Evolutionary conservation across 2,797 vertebrate genomes (phyloP).

Genomic region (Scleropages formosus): DNA sequence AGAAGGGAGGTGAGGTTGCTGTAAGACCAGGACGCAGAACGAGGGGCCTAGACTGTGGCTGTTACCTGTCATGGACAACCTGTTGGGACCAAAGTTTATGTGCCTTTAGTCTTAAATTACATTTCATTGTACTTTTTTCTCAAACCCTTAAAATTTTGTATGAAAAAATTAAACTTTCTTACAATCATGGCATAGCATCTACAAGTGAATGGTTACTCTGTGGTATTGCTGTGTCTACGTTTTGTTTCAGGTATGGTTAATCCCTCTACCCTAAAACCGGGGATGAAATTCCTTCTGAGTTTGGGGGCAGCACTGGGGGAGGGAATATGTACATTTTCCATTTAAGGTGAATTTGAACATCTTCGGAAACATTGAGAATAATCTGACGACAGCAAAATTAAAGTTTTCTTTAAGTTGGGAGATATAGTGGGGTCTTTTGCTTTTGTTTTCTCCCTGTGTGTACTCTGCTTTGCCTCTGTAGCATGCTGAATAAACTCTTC

Average conservation of each 20-base stretch:
- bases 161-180: constrained; percentile 69
- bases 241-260: constrained; percentile 42
- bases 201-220: constrained; percentile 71
- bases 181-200: constrained; percentile 82
- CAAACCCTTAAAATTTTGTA: constrained; percentile 66
- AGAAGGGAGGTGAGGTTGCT: constrained; percentile 61
- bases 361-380: constrained; percentile 84
- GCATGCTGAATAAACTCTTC: constrained; percentile 95
- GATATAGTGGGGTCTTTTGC: constrained; percentile 74
- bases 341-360: constrained; percentile 86
- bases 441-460: constrained; percentile 78
- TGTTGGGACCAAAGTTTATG: constrained; percentile 94
- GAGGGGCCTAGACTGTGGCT: constrained; percentile 63
- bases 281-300: constrained; percentile 67
- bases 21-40: constrained; percentile 65
- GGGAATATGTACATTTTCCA: constrained; percentile 86
- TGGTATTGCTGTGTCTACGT: constrained; percentile 66
- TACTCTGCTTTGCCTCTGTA: constrained; percentile 85
- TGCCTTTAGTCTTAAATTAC: constrained; percentile 92
- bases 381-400: constrained; percentile 88
- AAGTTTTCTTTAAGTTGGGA: constrained; percentile 86
- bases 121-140: constrained; percentile 38
- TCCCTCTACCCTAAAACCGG: constrained; percentile 13
- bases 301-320: constrained; percentile 51
- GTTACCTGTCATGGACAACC: constrained; percentile 73